A percentile compares a stretch with the other conserved stretches of the same genome.
Conservation (phyloP, 1,140 invertebrate genomes). For the Nilaparvata lugens region DNA sequence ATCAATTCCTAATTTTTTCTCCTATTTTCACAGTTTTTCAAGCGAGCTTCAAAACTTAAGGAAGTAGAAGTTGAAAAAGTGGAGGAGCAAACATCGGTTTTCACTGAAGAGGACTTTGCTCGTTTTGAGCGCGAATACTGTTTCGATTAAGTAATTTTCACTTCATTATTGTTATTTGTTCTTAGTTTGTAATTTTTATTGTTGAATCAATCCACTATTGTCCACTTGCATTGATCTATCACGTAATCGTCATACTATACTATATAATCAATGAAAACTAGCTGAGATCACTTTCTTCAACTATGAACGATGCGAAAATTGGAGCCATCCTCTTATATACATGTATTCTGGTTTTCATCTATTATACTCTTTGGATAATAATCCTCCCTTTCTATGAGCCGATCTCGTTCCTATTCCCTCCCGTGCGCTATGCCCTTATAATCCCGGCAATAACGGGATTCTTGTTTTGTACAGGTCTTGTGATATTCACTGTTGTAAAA, state of each 20-base stretch:
- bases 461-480: constrained; percentile 52
- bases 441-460: constrained; percentile 49
- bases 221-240: no score
- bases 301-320: constrained; percentile 20
- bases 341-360: constrained; percentile 43
- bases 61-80: constrained; percentile 26
- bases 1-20: constrained; percentile 4
- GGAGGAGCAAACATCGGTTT: constrained; percentile 32
- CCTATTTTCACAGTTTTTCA: constrained; percentile 13
- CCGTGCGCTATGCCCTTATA: constrained; percentile 47
- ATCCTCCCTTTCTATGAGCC: constrained; percentile 46
- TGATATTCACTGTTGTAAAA: constrained; percentile 48
- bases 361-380: constrained; percentile 58
- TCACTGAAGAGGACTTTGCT: constrained; percentile 44
- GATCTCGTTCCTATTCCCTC: constrained; percentile 39
- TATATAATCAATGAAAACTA: no score
- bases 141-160: constrained; percentile 20
- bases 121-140: constrained; percentile 41
- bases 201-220: no score
- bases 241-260: no score
- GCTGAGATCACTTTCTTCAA: neutral
- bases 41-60: constrained; percentile 7
- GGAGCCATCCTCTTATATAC: constrained; percentile 48
- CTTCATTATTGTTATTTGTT: no score
- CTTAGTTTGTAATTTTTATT: no score